A percentile compares a stretch with the other conserved stretches of the same genome.
Evolutionary conservation across 37 sponge, comb jelly and placozoan genomes (phyloP).

Genomic region (Cladorhizidae sp.): DNA sequence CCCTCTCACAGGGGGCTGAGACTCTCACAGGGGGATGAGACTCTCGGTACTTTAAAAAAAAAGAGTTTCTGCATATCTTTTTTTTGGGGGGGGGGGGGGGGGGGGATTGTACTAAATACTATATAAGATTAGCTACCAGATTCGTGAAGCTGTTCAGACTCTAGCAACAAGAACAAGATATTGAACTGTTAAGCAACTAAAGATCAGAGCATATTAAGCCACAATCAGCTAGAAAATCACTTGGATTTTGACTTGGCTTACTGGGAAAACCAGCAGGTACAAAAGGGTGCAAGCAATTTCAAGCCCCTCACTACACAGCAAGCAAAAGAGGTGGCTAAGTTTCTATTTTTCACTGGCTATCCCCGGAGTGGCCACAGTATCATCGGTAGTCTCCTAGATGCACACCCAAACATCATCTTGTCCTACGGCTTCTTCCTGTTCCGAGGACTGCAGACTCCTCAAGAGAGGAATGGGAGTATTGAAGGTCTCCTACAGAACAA

Average conservation of each 20-base stretch:
- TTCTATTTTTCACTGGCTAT: conserved; percentile 37
- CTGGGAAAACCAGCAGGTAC: not conserved
- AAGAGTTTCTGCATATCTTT: too few species aligned
- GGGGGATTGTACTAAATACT: too few species aligned
- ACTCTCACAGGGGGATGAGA: too few species aligned
- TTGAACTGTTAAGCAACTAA: too few species aligned
- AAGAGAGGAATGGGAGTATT: not conserved
- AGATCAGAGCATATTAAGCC: too few species aligned
- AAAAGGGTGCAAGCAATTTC: not conserved
- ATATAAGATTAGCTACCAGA: too few species aligned
- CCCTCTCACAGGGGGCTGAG: too few species aligned
- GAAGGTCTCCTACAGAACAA: not conserved
- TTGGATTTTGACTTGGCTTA: not conserved
- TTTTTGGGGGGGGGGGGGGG: too few species aligned
- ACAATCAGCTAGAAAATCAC: too few species aligned
- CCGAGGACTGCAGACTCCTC: not conserved
- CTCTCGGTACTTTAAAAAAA: too few species aligned
- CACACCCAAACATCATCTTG: conserved; percentile 25
- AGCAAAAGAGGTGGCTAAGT: not conserved
- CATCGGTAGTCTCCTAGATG: conserved; percentile 31
- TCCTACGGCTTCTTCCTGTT: conserved; percentile 12
- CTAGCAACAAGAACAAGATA: too few species aligned
- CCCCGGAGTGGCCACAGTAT: conserved; percentile 49
- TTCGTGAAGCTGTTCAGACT: too few species aligned
- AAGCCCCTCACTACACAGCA: not conserved